phyloP scores from a whole-genome alignment of 2,113 vertebrate genomes.

The Eudorcas thomsonii region DNA sequence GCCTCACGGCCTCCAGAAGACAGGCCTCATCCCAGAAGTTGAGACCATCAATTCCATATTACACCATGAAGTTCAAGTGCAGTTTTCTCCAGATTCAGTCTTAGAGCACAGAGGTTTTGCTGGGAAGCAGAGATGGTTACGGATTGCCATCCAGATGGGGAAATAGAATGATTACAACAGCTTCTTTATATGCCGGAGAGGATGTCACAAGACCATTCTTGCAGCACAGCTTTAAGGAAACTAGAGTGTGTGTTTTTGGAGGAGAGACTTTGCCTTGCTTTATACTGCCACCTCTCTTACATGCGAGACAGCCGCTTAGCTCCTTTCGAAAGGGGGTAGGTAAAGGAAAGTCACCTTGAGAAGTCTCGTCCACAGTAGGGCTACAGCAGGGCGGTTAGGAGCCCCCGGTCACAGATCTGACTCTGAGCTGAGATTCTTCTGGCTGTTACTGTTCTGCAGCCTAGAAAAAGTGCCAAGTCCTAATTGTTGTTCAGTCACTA shows the following conservation, averaged over 20 bases:
- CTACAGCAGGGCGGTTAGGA: background rate
- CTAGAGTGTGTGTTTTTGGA: background rate
- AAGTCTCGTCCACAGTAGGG: background rate
- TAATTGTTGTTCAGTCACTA: background rate
- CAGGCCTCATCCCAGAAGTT: background rate
- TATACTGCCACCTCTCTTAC: background rate
- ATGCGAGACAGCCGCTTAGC: background rate
- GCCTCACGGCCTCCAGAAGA: background rate
- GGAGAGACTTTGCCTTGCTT: background rate
- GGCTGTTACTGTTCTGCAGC: background rate
- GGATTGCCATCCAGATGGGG: slow-evolving; percentile 47
- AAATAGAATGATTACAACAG: slow-evolving; percentile 66
- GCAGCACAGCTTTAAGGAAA: slow-evolving; percentile 41
- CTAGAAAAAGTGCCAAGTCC: background rate
- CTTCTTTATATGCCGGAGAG: background rate
- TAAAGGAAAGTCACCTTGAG: background rate
- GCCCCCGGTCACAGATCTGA: background rate
- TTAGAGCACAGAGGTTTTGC: background rate
- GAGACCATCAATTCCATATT: background rate
- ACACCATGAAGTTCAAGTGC: background rate
- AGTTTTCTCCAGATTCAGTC: slow-evolving; percentile 22
- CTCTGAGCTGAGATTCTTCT: background rate
- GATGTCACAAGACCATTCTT: slow-evolving; percentile 51
- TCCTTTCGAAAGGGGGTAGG: background rate
- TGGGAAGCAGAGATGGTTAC: slow-evolving; percentile 18